A percentile compares a stretch with the other conserved stretches of the same genome.
Conservation (phyloP, 2,888 invertebrate genomes). For the Crocallis elinguaria region DNA sequence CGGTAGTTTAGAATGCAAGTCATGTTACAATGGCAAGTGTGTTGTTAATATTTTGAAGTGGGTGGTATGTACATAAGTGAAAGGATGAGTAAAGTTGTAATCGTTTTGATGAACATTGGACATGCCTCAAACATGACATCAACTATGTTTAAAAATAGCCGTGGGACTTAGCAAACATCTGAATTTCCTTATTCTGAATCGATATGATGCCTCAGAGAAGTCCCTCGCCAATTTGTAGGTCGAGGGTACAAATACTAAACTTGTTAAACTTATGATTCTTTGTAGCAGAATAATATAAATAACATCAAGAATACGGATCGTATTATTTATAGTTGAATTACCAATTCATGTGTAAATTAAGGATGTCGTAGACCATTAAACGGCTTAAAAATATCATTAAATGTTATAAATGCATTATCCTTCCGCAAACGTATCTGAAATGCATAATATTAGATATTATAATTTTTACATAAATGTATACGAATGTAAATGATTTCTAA, state of each 20-base stretch:
- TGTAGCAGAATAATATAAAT: too few relatives aligned
- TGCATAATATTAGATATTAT: slow-evolving; percentile 1
- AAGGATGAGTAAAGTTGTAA: background rate
- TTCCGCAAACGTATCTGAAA: slow-evolving; percentile 1
- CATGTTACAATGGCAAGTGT: slow-evolving; percentile 22
- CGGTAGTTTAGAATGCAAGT: slow-evolving; percentile 37
- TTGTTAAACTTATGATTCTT: too few relatives aligned
- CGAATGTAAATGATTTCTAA: background rate
- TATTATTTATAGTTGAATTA: too few relatives aligned
- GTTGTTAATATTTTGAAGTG: slow-evolving; percentile 7
- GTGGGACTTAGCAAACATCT: too few relatives aligned
- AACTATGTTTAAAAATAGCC: background rate
- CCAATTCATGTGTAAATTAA: too few relatives aligned
- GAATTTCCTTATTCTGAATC: too few relatives aligned
- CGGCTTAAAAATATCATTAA: background rate
- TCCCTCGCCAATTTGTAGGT: too few relatives aligned
- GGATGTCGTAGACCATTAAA: too few relatives aligned
- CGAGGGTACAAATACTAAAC: too few relatives aligned
- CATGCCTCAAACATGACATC: background rate
- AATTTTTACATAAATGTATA: background rate
- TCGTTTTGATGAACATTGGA: background rate
- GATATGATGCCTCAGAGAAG: too few relatives aligned
- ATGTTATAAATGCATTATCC: slow-evolving; percentile 8
- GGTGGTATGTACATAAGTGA: slow-evolving; percentile 5
- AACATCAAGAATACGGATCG: too few relatives aligned